phyloP scores from a whole-genome alignment of 2,113 vertebrate genomes.

The Cavia aperea region DNA sequence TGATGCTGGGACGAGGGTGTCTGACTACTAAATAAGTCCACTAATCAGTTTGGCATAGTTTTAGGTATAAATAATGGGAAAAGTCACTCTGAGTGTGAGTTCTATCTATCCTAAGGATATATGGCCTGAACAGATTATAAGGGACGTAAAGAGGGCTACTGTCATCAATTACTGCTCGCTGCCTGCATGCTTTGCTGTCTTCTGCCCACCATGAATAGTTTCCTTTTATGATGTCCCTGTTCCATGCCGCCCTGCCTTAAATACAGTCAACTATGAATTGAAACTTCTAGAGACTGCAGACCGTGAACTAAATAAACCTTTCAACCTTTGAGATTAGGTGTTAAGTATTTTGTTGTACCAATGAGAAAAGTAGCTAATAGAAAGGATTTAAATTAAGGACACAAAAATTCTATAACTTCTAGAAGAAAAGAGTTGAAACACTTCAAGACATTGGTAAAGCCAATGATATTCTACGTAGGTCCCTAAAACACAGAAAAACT shows the following conservation, averaged over 20 bases:
- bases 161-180: neutral
- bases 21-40: neutral
- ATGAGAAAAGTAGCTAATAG: neutral
- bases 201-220: neutral
- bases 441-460: neutral
- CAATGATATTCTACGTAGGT: neutral
- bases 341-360: neutral
- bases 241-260: neutral
- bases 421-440: neutral
- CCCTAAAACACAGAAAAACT: neutral
- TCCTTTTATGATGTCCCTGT: neutral
- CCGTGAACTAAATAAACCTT: neutral
- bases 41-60: neutral
- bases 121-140: neutral
- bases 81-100: neutral
- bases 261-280: neutral
- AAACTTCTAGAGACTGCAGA: neutral
- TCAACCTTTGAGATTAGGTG: neutral
- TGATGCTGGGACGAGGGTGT: neutral
- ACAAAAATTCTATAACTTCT: neutral
- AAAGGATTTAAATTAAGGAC: neutral
- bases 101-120: neutral
- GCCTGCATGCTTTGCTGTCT: neutral
- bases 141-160: neutral
- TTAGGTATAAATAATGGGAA: neutral